Percentiles rank a stretch among this genome's conserved stretches.
phyloP scores from a whole-genome alignment of 2,113 vertebrate genomes.

The Manacus vitellinus region DNA sequence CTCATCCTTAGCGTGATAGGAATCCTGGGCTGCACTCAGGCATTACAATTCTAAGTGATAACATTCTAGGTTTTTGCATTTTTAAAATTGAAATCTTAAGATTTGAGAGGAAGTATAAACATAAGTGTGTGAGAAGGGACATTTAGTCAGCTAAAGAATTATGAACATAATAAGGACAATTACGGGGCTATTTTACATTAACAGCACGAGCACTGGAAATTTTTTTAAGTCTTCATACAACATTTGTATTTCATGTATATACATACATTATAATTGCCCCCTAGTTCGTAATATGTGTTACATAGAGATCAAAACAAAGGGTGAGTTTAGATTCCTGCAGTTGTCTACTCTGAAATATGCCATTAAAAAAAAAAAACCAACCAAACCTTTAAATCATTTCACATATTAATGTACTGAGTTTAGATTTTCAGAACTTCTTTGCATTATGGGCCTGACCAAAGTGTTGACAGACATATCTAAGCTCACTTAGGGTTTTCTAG shows the following conservation, averaged over 20 bases:
- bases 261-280: not conserved
- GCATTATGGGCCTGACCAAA: not conserved
- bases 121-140: not conserved
- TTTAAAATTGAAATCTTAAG: not conserved
- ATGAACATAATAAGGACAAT: not conserved
- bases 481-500: not conserved
- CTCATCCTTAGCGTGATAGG: accelerated
- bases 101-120: not conserved
- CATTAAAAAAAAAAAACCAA: not conserved
- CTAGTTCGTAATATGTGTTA: not conserved
- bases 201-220: not conserved
- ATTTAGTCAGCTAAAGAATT: not conserved
- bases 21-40: not conserved
- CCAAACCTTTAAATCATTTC: not conserved
- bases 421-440: not conserved
- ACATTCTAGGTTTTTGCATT: not conserved
- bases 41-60: not conserved
- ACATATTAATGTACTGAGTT: not conserved
- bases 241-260: not conserved
- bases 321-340: not conserved
- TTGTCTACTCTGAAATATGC: not conserved
- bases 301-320: not conserved
- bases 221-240: not conserved
- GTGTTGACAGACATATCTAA: not conserved
- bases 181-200: not conserved